A percentile compares a stretch with the other conserved stretches of the same genome.
These are phyloP conservation scores for Helostoma temminkii DNA, from an alignment of 2,797 vertebrate genomes.

Conservation along the genomic window DNA sequence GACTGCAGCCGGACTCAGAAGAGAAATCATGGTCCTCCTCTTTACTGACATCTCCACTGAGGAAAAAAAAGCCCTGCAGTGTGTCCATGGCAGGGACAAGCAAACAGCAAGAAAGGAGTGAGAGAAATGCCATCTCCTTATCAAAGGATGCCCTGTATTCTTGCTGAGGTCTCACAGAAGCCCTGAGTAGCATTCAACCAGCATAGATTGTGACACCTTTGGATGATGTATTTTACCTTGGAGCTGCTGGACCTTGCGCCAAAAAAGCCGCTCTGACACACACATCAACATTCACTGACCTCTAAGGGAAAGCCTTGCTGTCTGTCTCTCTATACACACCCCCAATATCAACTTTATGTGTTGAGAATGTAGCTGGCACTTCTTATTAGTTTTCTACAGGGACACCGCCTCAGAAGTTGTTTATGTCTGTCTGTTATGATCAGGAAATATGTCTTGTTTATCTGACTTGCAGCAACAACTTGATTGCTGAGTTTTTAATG, in stretches of 20 bases:
- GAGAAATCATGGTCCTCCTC: slow-evolving; percentile 38
- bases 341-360: slow-evolving; percentile 35
- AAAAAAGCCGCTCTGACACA: slow-evolving; percentile 48
- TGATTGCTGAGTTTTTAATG: slow-evolving; percentile 36
- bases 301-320: slow-evolving; percentile 32
- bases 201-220: slow-evolving; percentile 69
- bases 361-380: slow-evolving; percentile 52
- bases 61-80: slow-evolving; percentile 36
- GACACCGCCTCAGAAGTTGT: slow-evolving; percentile 42
- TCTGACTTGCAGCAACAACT: slow-evolving; percentile 40
- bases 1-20: slow-evolving; percentile 29
- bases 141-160: slow-evolving; percentile 71
- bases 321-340: slow-evolving; percentile 31
- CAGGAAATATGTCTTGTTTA: slow-evolving; percentile 48
- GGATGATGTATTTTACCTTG: slow-evolving; percentile 73
- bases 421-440: slow-evolving; percentile 47
- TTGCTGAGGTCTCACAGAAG: slow-evolving; percentile 61
- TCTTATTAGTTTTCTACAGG: slow-evolving; percentile 40
- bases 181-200: slow-evolving; percentile 50
- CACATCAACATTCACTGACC: slow-evolving; percentile 38
- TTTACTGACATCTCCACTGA: slow-evolving; percentile 51
- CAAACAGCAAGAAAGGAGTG: slow-evolving; percentile 38
- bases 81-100: slow-evolving; percentile 40
- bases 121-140: slow-evolving; percentile 62
- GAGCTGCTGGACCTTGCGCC: slow-evolving; percentile 56